Conservation (phyloP, 2,797 vertebrate genomes). For the Oceanodroma leucorhoa region DNA sequence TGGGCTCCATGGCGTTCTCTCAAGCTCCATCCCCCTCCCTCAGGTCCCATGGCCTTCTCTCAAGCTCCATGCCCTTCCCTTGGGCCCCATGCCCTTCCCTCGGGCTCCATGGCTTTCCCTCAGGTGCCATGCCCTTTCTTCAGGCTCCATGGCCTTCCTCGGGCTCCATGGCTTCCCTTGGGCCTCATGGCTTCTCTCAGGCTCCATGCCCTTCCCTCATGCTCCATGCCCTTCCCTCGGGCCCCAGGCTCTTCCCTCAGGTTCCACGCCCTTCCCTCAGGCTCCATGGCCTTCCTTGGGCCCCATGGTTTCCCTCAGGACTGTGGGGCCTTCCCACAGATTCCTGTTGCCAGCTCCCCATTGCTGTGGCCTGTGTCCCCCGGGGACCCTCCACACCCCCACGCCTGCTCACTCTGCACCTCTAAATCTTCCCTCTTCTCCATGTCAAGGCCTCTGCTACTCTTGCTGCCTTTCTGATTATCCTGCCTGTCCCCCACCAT, state of each 20-base stretch:
- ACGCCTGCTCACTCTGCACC: background rate
- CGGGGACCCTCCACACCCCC: background rate
- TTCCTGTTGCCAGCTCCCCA: background rate
- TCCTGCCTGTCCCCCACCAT: background rate
- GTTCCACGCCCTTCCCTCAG: background rate
- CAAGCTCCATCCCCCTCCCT: background rate
- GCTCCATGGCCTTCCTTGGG: background rate
- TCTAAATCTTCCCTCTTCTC: background rate
- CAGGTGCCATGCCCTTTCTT: background rate
- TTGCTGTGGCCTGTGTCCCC: background rate
- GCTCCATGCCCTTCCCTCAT: too few species aligned
- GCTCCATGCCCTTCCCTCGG: background rate
- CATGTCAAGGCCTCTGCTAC: background rate
- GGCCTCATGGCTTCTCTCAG: background rate
- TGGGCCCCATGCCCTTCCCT: background rate
- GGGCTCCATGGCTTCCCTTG: background rate
- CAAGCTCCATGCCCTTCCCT: background rate
- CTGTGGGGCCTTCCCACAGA: background rate
- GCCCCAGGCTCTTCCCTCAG: background rate
- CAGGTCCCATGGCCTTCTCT: background rate
- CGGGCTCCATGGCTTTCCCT: background rate
- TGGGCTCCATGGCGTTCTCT: background rate
- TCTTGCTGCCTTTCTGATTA: background rate
- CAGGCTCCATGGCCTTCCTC: background rate
- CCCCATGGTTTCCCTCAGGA: background rate